A percentile compares a stretch with the other conserved stretches of the same genome.
Conservation (phyloP, 92 coral and sea anemone species). For the Palythoa caribaeorum region DNA sequence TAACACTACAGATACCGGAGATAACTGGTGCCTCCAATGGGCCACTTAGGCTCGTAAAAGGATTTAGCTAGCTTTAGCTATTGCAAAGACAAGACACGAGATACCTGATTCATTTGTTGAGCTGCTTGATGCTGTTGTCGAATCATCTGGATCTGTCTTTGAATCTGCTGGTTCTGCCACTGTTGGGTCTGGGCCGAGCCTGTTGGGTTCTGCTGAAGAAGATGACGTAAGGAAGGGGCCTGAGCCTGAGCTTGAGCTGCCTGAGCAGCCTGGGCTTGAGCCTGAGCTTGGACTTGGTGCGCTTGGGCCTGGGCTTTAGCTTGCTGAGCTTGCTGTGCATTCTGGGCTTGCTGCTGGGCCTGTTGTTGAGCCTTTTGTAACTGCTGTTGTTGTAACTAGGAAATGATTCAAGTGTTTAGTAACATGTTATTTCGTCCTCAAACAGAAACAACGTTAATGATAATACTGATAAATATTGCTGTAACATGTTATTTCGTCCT, state of each 20-base stretch:
- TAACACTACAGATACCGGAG: too few species aligned
- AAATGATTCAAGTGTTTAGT: background rate
- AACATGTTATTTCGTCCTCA: too few species aligned
- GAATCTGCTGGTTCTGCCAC: conserved; percentile 57
- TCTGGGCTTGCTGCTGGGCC: conserved; percentile 69
- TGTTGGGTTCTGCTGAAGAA: conserved; percentile 42
- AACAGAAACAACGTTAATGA: too few species aligned
- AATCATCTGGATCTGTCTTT: conserved; percentile 31
- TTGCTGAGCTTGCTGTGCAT: conserved; percentile 74
- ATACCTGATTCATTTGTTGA: conserved; percentile 59
- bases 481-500: too few species aligned
- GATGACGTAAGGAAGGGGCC: conserved; percentile 29
- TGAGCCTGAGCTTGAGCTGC: conserved; percentile 45
- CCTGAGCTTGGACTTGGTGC: conserved; percentile 73
- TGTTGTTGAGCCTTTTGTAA: conserved; percentile 61
- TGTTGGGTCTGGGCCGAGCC: conserved; percentile 38
- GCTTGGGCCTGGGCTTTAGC: conserved; percentile 64
- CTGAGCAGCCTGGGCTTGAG: conserved; percentile 69
- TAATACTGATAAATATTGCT: too few species aligned
- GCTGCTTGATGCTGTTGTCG: conserved; percentile 56
- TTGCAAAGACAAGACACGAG: too few species aligned
- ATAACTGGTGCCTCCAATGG: too few species aligned
- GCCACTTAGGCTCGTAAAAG: too few species aligned
- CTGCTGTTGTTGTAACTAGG: conserved; percentile 32
- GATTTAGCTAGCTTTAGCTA: too few species aligned